Base-by-base conservation (phyloP, 2,113 vertebrate species). In the Antennarius striatus region DNA sequence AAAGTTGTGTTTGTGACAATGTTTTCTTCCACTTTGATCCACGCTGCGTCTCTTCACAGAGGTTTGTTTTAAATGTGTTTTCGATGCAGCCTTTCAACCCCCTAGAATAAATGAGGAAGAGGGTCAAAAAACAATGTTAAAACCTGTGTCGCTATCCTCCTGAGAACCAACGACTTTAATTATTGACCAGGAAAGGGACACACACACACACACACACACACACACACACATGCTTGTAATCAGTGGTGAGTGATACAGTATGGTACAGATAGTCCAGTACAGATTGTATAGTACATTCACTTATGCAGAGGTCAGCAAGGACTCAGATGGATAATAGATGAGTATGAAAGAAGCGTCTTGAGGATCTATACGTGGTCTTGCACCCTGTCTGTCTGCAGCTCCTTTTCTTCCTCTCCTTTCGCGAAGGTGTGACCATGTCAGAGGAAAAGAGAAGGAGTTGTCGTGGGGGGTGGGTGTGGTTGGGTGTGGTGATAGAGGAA, bases 281-380 rank as follows among this genome's bases (percentile, higher is more conserved):
- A 54, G 64, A 68, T 63, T 57, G 71, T 50, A 22, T 22, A 22
- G 22, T 65, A 58, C 53, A 50, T 64, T 15, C 71, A 63, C 53
- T 32, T 67, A 80, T 52, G 54, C 52, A 3, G 63, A 71, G 88
- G 89, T 91, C 86, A 81, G 43, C 14, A 43, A 63, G 75, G 77
- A 74, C 83, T 75, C 85, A 83, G 71, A 56, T 90, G 68, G 85
- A 91, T 90, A 88, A 91, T 86, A 64, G 83, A 91, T 90, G 85
- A 91, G 74, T 46, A 42, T 61, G 62, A 71, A 70, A 70, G 69
- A 78, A 55, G 63, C 76, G 59, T 70, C 58, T 36, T 7, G 68
- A 50, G 80, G 86, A 88, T 77, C 73, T 68, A 30, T 4, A 32
- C 58, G 68, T 81, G 56, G 28, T 53, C 58, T 73, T 64, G 63